Conservation (phyloP, 1,140 invertebrate species). For the Heliconius nattereri region DNA sequence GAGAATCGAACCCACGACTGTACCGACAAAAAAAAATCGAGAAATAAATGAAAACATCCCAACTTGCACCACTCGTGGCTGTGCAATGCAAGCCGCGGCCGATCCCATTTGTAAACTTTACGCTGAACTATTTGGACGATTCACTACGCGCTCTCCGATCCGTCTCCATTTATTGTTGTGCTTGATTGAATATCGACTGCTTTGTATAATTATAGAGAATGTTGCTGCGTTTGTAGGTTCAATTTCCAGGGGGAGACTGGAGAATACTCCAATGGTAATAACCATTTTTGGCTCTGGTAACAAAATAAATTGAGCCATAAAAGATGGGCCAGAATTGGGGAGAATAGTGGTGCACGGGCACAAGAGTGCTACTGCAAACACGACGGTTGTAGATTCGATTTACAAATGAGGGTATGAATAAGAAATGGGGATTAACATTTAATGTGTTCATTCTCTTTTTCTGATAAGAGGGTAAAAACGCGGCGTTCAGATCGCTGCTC, state of each 20-base stretch:
- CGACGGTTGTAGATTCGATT: no score
- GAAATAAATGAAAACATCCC: constrained; percentile 36
- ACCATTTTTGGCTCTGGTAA: neutral
- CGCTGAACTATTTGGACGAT: constrained; percentile 62
- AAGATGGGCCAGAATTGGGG: no score
- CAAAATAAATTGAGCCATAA: neutral
- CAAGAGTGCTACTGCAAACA: no score
- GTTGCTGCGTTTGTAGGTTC: no score
- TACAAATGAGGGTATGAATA: no score
- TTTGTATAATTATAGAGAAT: neutral
- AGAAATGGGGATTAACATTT: no score
- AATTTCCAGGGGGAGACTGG: neutral
- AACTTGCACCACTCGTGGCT: constrained; percentile 43
- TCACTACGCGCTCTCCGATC: constrained; percentile 29
- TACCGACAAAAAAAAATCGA: neutral
- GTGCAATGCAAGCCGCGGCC: constrained; percentile 54
- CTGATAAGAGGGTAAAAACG: no score
- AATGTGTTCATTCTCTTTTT: no score
- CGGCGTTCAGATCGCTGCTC: no score
- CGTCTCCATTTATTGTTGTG: neutral
- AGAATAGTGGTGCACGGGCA: no score
- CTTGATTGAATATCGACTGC: neutral
- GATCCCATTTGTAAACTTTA: constrained; percentile 71
- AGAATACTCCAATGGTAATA: no score
- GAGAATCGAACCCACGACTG: no score